Evolutionary conservation across 2,797 vertebrate species (phyloP).

Genomic region (Sebastes elongatus): DNA sequence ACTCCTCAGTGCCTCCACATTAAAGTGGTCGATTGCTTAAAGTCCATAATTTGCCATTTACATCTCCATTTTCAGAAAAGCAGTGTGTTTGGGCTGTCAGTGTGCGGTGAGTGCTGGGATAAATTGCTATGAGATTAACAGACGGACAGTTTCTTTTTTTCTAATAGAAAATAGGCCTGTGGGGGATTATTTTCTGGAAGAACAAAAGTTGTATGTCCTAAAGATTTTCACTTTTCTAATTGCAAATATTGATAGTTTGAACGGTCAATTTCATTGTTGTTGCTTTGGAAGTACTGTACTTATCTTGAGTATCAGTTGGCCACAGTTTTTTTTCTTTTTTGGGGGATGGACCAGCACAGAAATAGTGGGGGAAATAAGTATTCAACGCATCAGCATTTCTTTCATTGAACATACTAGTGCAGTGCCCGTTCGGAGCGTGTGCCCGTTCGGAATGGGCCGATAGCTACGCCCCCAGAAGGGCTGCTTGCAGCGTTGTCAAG

Average conservation of each 20-base stretch:
- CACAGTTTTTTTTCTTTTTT: neutral
- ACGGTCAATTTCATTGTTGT: neutral
- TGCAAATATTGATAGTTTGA: neutral
- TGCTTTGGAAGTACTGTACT: neutral
- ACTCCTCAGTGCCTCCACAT: neutral
- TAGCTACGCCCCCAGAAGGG: too few relatives aligned
- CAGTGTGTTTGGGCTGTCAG: neutral
- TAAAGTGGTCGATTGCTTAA: neutral
- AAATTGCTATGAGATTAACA: neutral
- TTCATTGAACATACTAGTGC: neutral
- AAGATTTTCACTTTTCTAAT: neutral
- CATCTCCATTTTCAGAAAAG: neutral
- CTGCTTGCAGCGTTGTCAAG: too few relatives aligned
- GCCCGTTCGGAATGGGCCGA: too few relatives aligned
- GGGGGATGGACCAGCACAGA: neutral
- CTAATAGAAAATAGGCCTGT: neutral
- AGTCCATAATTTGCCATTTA: neutral
- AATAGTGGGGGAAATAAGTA: neutral
- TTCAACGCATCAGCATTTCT: neutral
- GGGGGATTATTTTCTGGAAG: neutral
- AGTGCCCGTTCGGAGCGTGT: too few relatives aligned
- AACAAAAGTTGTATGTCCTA: neutral
- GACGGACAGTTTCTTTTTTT: neutral
- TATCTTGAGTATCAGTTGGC: neutral
- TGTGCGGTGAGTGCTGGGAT: neutral